phyloP scores from a whole-genome alignment of 2,888 invertebrate species.

The Orthonevra nobilis region DNA sequence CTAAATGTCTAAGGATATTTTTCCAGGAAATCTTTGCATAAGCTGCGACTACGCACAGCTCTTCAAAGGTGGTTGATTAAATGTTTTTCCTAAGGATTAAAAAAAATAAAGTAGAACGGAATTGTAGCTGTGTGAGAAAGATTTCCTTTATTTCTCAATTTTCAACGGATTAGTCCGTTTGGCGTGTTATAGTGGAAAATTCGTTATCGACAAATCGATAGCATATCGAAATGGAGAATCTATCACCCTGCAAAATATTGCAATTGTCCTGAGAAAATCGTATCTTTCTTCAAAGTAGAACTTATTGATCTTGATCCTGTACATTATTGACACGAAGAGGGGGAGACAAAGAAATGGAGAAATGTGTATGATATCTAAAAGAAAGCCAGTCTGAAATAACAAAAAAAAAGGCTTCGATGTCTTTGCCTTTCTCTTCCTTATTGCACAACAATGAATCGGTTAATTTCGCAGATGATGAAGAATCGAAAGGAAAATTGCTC shows the following conservation, averaged over 20 bases:
- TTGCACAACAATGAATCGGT: slow-evolving; percentile 69
- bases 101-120: neutral
- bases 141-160: slow-evolving; percentile 40
- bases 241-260: slow-evolving; percentile 27
- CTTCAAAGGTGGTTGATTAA: slow-evolving; percentile 38
- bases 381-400: slow-evolving; percentile 1
- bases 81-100: slow-evolving; percentile 44
- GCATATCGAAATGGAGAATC: slow-evolving; percentile 61
- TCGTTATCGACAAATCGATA: slow-evolving; percentile 65
- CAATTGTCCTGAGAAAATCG: slow-evolving; percentile 59
- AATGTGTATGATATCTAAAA: slow-evolving; percentile 14
- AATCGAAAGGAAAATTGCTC: slow-evolving; percentile 52
- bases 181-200: slow-evolving; percentile 67
- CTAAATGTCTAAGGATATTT: slow-evolving; percentile 14
- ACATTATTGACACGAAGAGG: slow-evolving; percentile 30
- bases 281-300: slow-evolving; percentile 41
- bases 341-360: slow-evolving; percentile 10
- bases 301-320: slow-evolving; percentile 45
- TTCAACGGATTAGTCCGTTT: slow-evolving; percentile 51
- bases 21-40: slow-evolving; percentile 26
- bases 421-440: slow-evolving; percentile 63
- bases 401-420: slow-evolving; percentile 61
- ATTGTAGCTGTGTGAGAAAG: neutral
- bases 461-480: slow-evolving; percentile 68
- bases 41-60: slow-evolving; percentile 6